Evolutionary conservation across 2,797 vertebrate genomes (phyloP).

Genomic region (Orientallactaga sibirica): DNA sequence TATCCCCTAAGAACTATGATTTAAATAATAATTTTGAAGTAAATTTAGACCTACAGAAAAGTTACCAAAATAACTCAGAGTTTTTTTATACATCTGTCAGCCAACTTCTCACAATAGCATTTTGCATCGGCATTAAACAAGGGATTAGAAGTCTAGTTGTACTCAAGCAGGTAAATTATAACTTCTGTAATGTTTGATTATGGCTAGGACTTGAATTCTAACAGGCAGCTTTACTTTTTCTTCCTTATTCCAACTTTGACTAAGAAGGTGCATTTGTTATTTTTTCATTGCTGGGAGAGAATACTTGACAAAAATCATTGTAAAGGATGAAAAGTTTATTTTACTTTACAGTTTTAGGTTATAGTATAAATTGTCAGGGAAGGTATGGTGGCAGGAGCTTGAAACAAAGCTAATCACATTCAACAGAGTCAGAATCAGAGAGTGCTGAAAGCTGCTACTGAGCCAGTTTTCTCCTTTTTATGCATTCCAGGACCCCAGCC

Average conservation of each 20-base stretch:
- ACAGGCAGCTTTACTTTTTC: background rate
- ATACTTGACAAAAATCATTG: too few species aligned
- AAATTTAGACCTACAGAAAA: conserved; percentile 21
- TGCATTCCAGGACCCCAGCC: too few species aligned
- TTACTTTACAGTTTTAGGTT: too few species aligned
- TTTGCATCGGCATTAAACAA: background rate
- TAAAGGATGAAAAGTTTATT: too few species aligned
- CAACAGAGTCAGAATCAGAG: too few species aligned
- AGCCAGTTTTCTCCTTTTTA: too few species aligned
- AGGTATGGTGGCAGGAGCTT: too few species aligned
- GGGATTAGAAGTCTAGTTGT: background rate
- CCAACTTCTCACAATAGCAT: background rate
- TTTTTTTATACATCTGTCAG: background rate
- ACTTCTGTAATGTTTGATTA: background rate
- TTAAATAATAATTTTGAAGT: background rate
- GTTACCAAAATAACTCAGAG: background rate
- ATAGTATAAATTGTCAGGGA: too few species aligned
- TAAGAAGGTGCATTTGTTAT: background rate
- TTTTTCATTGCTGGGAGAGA: too few species aligned
- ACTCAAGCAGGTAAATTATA: background rate
- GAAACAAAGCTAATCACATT: too few species aligned
- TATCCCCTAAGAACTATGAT: background rate
- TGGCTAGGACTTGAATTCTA: background rate
- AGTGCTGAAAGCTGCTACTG: too few species aligned
- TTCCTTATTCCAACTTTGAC: background rate